Evolutionary conservation across 1,140 invertebrate genomes (phyloP).

Genomic region (Monochamus saltuarius): DNA sequence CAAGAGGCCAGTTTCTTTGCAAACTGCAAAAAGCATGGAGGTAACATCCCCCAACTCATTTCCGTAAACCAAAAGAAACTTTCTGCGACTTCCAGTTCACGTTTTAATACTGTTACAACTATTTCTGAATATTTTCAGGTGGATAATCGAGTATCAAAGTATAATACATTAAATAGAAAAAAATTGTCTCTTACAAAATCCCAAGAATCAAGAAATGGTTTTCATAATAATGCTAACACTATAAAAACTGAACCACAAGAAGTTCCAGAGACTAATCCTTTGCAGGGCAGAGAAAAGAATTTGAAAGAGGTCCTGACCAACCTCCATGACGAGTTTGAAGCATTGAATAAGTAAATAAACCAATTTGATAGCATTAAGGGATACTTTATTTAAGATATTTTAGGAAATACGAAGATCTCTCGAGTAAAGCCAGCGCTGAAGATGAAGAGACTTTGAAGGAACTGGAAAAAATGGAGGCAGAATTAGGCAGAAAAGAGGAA

Average conservation of each 20-base stretch:
- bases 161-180: too few species aligned
- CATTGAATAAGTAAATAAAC: slow-evolving; percentile 49
- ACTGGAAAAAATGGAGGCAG: slow-evolving; percentile 51
- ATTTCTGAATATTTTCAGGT: too few species aligned
- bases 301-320: slow-evolving; percentile 52
- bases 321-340: slow-evolving; percentile 54
- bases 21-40: background rate
- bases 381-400: slow-evolving; percentile 10
- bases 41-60: too few species aligned
- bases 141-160: too few species aligned
- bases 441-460: slow-evolving; percentile 46
- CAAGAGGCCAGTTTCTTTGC: slow-evolving; percentile 8
- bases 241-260: background rate
- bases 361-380: background rate
- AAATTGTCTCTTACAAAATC: too few species aligned
- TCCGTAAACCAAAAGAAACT: too few species aligned
- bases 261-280: slow-evolving; percentile 14
- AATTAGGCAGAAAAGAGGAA: slow-evolving; percentile 54
- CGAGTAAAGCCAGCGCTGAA: slow-evolving; percentile 44
- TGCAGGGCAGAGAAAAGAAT: slow-evolving; percentile 43
- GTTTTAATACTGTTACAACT: too few species aligned
- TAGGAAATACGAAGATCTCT: slow-evolving; percentile 55
- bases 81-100: too few species aligned
- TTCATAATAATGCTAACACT: background rate
- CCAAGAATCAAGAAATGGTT: background rate